Conservation (phyloP, 2,888 invertebrate genomes). For the Euproctis similis region DNA sequence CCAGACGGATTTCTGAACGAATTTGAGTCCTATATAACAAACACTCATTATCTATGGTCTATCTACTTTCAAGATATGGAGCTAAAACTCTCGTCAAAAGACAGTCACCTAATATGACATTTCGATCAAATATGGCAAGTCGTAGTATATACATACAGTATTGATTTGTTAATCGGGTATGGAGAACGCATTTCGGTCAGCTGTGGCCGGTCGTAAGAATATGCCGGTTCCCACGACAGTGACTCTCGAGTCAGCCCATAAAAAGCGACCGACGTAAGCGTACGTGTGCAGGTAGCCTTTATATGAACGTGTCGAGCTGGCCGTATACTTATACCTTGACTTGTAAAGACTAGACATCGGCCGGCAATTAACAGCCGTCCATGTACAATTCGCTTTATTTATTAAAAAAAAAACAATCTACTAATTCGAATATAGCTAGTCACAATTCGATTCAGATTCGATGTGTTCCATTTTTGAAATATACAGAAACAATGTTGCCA, state of each 20-base stretch:
- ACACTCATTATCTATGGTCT: slow-evolving; percentile 15
- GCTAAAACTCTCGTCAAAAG: slow-evolving; percentile 42
- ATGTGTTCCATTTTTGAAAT: slow-evolving; percentile 24
- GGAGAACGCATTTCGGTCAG: slow-evolving; percentile 75
- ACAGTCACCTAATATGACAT: slow-evolving; percentile 46
- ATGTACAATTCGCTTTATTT: slow-evolving; percentile 28
- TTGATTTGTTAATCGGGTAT: slow-evolving; percentile 73
- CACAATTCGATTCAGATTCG: slow-evolving; percentile 20
- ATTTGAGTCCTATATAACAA: slow-evolving; percentile 35
- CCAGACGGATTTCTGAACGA: slow-evolving; percentile 28
- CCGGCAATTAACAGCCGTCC: slow-evolving; percentile 32
- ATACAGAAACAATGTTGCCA: slow-evolving; percentile 17
- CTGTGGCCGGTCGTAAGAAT: slow-evolving; percentile 66
- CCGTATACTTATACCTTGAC: slow-evolving; percentile 43
- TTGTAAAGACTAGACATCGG: slow-evolving; percentile 29
- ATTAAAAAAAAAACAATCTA: slow-evolving; percentile 33
- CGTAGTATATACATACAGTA: slow-evolving; percentile 53
- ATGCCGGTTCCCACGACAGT: slow-evolving; percentile 74
- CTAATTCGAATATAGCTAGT: slow-evolving; percentile 16
- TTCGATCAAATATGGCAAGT: slow-evolving; percentile 54
- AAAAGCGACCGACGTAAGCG: slow-evolving; percentile 68
- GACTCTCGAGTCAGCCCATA: slow-evolving; percentile 66
- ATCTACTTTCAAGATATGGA: slow-evolving; percentile 42
- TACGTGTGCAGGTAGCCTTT: slow-evolving; percentile 69
- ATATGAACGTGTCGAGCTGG: slow-evolving; percentile 48